Evolutionary conservation across 2,113 vertebrate species (phyloP).

Genomic region (Macquaria australasica): DNA sequence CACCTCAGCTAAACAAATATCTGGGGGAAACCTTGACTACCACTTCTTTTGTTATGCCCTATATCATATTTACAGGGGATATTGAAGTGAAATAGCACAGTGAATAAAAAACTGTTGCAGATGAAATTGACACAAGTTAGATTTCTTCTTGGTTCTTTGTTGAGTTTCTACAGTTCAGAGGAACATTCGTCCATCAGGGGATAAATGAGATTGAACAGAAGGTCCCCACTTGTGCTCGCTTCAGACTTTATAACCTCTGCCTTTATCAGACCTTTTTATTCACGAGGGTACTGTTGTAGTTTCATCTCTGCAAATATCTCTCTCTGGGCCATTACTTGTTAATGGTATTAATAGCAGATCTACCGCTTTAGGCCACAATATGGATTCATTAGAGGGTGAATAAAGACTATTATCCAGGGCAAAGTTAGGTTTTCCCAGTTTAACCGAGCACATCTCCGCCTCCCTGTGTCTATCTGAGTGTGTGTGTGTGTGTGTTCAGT

Average conservation of each 20-base stretch:
- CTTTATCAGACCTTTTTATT: conserved; percentile 47
- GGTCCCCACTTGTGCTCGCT: background rate
- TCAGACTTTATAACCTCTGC: conserved; percentile 41
- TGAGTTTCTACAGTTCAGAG: conserved; percentile 1
- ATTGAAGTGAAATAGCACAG: background rate
- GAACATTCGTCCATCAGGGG: conserved; percentile 1
- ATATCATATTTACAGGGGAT: background rate
- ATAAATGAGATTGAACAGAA: conserved; percentile 12
- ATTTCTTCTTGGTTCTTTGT: background rate
- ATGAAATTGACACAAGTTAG: background rate
- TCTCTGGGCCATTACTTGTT: conserved; percentile 71
- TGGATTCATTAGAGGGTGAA: conserved; percentile 76
- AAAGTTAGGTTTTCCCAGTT: conserved; percentile 64
- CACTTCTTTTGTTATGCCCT: background rate
- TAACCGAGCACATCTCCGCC: conserved; percentile 63
- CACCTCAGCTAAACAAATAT: background rate
- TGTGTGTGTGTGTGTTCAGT: conserved; percentile 33
- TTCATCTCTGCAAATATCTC: conserved; percentile 54
- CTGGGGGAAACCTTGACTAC: background rate
- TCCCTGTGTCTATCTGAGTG: conserved; percentile 8
- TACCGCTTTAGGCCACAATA: conserved; percentile 66
- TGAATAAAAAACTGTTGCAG: background rate
- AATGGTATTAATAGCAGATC: conserved; percentile 77
- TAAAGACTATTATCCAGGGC: conserved; percentile 65
- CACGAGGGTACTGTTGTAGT: conserved; percentile 34